A percentile compares a stretch with the other conserved stretches of the same genome.
phyloP scores from a whole-genome alignment of 1,140 invertebrate genomes.

The Papilio glaucus region DNA sequence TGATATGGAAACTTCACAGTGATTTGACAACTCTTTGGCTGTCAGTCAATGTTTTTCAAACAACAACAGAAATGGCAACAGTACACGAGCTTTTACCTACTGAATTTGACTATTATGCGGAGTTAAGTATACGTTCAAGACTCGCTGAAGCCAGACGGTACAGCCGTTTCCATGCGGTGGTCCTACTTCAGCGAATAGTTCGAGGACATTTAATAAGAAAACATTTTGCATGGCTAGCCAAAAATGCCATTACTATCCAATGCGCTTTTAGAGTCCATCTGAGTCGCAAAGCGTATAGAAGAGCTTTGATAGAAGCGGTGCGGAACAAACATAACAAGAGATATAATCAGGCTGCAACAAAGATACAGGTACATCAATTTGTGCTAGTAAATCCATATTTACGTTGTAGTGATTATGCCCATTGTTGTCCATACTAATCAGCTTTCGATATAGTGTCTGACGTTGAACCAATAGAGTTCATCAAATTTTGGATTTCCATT shows the following conservation, averaged over 20 bases:
- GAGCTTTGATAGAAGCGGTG: slow-evolving; percentile 62
- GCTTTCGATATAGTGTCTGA: too few species aligned
- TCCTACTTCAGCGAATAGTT: slow-evolving; percentile 65
- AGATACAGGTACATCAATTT: slow-evolving; percentile 60
- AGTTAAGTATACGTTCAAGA: slow-evolving; percentile 61
- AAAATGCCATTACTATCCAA: slow-evolving; percentile 72
- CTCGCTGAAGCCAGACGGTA: slow-evolving; percentile 56
- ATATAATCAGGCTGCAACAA: slow-evolving; percentile 62
- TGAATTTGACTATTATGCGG: slow-evolving; percentile 57
- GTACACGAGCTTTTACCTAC: slow-evolving; percentile 59
- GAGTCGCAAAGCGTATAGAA: slow-evolving; percentile 62
- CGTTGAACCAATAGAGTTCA: too few species aligned
- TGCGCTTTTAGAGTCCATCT: slow-evolving; percentile 68
- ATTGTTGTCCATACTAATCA: background rate
- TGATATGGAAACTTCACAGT: slow-evolving; percentile 17
- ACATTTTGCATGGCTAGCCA: slow-evolving; percentile 66
- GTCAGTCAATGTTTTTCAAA: background rate
- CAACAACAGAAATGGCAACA: slow-evolving; percentile 61
- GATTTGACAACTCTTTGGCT: background rate
- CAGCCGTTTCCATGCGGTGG: slow-evolving; percentile 59
- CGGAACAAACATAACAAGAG: slow-evolving; percentile 62
- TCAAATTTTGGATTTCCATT: too few species aligned
- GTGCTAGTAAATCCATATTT: background rate
- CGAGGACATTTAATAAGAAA: slow-evolving; percentile 72
- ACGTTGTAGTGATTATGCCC: background rate